Evolutionary conservation across 2,113 vertebrate species (phyloP), one percentile per base, ranked within the genome.

Genomic region (Monopterus albus): DNA sequence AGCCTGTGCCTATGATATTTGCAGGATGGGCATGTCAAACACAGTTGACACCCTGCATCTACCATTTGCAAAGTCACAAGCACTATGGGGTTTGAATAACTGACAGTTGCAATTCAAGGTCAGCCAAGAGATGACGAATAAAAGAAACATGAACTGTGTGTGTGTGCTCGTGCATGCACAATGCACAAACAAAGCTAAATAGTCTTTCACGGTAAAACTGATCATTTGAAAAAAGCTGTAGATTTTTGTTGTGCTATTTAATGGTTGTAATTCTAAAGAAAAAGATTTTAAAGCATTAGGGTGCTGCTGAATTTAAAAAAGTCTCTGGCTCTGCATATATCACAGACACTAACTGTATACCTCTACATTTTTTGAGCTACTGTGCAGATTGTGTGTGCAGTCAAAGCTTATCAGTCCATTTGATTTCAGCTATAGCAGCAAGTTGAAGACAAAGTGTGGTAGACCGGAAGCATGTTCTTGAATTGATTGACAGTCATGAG

Each of bases 1-100:
- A 72, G 64, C 31, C 53, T 63, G 47, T 45, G 9, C 21, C 33
- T 21, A 15, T 76, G 63, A 60, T 74, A 65, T 70, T 78, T 70
- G 21, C 31, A 51, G 62, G 47, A 81, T 36, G 35, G 5, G 43
- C 56, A 71, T 69, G 67, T 65, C 53, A 75, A 46, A 51, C 26
- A 49, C 43, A 79, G 71, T 79, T 61, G 64, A 57, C 28, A 33
- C 21, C 0, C 13, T 66, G 29, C 52, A 58, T 31, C 20, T 43
- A 20, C n/a, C 45, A 38, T 62, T 51, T 40, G 25, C 12, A 26
- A 40, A 29, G 72, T 65, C 52, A n/a, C 45, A 55, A 74, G 29
- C 45, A 8, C 23, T 62, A 14, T 18, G 13, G 12, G 5, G 35
- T 10, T 36, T 20, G 1, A 49, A 50, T 52, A 35, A 23, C 52